Percentiles rank a stretch among this genome's conserved stretches.
phyloP scores from a whole-genome alignment of 2,113 vertebrate genomes.

The Caloenas nicobarica region DNA sequence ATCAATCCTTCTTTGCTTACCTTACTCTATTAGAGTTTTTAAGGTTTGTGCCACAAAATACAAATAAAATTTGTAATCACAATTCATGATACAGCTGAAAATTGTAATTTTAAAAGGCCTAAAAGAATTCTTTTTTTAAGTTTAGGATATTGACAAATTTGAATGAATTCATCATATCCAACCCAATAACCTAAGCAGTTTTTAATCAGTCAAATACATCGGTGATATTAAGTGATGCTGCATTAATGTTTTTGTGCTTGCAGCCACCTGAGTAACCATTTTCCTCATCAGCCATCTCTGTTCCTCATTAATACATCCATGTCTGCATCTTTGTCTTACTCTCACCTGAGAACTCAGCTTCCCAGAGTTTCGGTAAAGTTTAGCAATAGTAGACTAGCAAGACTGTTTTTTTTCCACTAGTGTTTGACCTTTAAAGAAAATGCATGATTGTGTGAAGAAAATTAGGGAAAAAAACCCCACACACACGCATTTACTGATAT shows the following conservation, averaged over 20 bases:
- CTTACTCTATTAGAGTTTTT: not conserved
- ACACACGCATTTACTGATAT: accelerated
- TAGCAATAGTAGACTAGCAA: not conserved
- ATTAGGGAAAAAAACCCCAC: accelerated
- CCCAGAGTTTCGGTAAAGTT: not conserved
- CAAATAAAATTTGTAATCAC: not conserved
- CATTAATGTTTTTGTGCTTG: not conserved
- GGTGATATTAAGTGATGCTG: not conserved
- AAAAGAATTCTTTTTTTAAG: not conserved
- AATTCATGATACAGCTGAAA: not conserved
- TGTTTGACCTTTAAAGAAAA: not conserved
- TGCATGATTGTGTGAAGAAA: not conserved
- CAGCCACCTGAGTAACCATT: accelerated
- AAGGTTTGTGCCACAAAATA: not conserved
- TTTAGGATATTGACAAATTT: not conserved
- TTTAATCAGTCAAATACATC: not conserved
- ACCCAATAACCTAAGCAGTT: not conserved
- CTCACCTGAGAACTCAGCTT: not conserved
- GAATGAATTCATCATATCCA: not conserved
- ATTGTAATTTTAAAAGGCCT: not conserved
- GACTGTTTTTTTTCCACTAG: accelerated
- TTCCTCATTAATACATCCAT: not conserved
- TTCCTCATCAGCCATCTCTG: not conserved
- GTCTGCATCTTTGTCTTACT: not conserved
- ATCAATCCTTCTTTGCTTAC: not conserved